phyloP scores from a whole-genome alignment of 1,140 invertebrate genomes.

The Tribolium castaneum region DNA sequence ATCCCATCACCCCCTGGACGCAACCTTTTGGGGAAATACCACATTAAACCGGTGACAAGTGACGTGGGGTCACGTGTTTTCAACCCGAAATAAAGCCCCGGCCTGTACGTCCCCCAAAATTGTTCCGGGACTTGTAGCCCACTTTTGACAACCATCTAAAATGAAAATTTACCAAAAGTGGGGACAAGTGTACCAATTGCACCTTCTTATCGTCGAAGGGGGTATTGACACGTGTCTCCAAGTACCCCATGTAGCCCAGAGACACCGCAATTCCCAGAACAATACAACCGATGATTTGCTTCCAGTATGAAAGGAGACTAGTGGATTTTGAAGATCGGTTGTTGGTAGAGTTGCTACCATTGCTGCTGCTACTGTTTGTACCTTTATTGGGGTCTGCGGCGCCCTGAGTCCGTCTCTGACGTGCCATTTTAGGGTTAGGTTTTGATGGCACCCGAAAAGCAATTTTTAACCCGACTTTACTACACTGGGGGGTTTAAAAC shows the following conservation, averaged over 20 bases:
- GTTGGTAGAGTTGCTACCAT: slow-evolving; percentile 61
- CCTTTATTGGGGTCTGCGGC: slow-evolving; percentile 10
- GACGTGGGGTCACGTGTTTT: slow-evolving; percentile 90
- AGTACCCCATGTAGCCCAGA: slow-evolving; percentile 83
- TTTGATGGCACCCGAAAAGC: background rate
- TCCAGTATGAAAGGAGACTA: slow-evolving; percentile 65
- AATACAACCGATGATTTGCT: slow-evolving; percentile 65
- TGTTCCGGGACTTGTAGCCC: slow-evolving; percentile 80
- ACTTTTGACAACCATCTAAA: slow-evolving; percentile 74
- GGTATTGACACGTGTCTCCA: slow-evolving; percentile 89
- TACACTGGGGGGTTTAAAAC: background rate
- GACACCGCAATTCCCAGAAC: slow-evolving; percentile 75
- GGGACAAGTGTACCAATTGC: slow-evolving; percentile 46
- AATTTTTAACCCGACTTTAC: no score
- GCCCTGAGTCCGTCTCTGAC: slow-evolving; percentile 27
- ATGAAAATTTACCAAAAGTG: slow-evolving; percentile 34
- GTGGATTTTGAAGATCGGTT: slow-evolving; percentile 55
- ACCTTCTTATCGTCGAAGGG: slow-evolving; percentile 83
- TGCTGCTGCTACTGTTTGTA: slow-evolving; percentile 64
- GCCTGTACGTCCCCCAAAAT: slow-evolving; percentile 94
- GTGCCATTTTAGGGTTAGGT: slow-evolving; percentile 37
- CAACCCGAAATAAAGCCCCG: slow-evolving; percentile 90
- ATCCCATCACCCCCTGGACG: slow-evolving; percentile 76
- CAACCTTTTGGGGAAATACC: slow-evolving; percentile 85
- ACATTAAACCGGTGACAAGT: slow-evolving; percentile 94